Evolutionary conservation across 2,113 vertebrate species (phyloP).

Genomic region (Brachyhypopomus gauderio): DNA sequence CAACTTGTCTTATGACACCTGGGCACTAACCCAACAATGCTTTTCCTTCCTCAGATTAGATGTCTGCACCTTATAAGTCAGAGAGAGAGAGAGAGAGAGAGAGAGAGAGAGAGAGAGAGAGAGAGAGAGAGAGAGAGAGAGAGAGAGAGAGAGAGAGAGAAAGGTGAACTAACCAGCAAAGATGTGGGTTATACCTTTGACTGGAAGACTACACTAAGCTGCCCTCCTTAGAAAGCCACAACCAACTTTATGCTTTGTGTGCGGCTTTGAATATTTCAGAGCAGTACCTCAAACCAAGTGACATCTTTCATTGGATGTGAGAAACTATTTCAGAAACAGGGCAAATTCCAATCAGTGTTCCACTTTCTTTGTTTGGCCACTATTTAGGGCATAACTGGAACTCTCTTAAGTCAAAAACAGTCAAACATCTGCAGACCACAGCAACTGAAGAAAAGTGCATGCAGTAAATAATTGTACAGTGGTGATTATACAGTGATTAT

Average conservation of each 20-base stretch:
- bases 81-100: neutral
- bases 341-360: conserved; percentile 67
- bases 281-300: conserved; percentile 19
- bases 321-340: conserved; percentile 65
- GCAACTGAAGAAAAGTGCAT: neutral
- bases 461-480: no score
- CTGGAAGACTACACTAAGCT: no score
- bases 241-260: neutral
- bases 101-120: neutral
- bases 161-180: neutral
- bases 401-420: conserved; percentile 64
- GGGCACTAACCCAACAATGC: no score
- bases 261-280: conserved; percentile 23
- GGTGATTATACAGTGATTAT: no score
- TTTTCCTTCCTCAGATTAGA: no score
- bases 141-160: no score
- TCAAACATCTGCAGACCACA: conserved; percentile 64
- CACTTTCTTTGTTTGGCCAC: conserved; percentile 68
- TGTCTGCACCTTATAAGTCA: no score
- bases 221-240: neutral
- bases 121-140: neutral
- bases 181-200: no score
- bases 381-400: conserved; percentile 79
- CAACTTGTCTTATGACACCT: neutral
- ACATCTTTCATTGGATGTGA: conserved; percentile 47